Percentiles rank a stretch among this genome's conserved stretches.
Conservation (phyloP, 2,888 invertebrate genomes). For the Candidula unifasciata region DNA sequence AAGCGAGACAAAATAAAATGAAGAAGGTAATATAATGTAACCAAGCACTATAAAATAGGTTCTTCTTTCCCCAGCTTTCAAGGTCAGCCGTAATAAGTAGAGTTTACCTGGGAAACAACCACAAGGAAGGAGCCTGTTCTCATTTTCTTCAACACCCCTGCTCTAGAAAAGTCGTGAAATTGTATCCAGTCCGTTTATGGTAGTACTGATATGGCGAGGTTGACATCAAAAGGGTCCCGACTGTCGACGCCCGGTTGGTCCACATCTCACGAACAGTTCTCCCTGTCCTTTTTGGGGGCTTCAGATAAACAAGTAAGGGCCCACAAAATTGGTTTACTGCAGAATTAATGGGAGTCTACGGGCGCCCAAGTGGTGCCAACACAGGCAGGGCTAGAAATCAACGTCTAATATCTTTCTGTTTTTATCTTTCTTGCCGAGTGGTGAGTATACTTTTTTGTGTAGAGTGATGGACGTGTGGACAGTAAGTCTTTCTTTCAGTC, state of each 20-base stretch:
- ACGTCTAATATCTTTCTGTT: background rate
- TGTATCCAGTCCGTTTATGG: background rate
- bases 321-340: conserved; percentile 7
- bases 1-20: too few species aligned
- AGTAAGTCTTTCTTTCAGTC: too few species aligned
- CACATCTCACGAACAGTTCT: background rate
- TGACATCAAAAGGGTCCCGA: background rate
- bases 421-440: background rate
- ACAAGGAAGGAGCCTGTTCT: too few species aligned
- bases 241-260: conserved; percentile 19
- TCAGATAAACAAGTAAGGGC: background rate
- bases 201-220: background rate
- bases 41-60: too few species aligned
- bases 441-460: background rate
- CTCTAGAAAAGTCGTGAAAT: background rate
- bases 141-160: background rate
- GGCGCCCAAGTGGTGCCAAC: background rate
- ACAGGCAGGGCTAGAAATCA: background rate
- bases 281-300: background rate
- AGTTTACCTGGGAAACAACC: too few species aligned
- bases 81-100: too few species aligned
- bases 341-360: background rate
- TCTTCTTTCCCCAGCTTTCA: too few species aligned
- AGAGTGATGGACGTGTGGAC: too few species aligned
- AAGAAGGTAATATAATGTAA: too few species aligned